phyloP scores from a whole-genome alignment of 2,113 vertebrate genomes.

The Macrotus californicus region DNA sequence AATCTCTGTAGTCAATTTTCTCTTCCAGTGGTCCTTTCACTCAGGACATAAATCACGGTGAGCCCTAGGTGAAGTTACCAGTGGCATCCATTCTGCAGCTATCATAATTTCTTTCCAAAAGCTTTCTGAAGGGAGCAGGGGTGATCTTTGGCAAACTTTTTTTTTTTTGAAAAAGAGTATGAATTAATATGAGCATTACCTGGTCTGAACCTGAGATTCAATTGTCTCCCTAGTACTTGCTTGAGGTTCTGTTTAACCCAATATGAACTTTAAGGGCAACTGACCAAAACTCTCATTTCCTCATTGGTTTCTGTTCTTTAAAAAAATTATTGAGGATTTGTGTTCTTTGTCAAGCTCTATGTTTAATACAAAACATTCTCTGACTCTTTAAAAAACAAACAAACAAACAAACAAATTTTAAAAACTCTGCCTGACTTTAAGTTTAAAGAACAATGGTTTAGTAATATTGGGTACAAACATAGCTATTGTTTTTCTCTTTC shows the following conservation, averaged over 20 bases:
- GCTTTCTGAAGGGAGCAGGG: background rate
- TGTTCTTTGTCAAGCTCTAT: slow-evolving; percentile 57
- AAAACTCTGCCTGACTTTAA: slow-evolving; percentile 59
- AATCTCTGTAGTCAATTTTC: background rate
- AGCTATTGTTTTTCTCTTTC: slow-evolving; percentile 77
- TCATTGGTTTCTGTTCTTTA: slow-evolving; percentile 29
- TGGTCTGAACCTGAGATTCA: background rate
- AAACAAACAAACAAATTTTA: slow-evolving; percentile 9
- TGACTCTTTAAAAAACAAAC: slow-evolving; percentile 57
- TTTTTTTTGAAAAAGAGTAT: background rate
- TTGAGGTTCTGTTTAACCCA: slow-evolving; percentile 33
- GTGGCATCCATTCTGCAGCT: background rate
- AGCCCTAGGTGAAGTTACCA: background rate
- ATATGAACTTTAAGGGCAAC: slow-evolving; percentile 48
- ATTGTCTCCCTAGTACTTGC: background rate
- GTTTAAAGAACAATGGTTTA: slow-evolving; percentile 68
- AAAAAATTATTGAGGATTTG: slow-evolving; percentile 46
- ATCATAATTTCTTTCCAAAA: background rate
- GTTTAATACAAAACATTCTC: slow-evolving; percentile 73
- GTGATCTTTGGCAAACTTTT: background rate
- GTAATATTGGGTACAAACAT: slow-evolving; percentile 76
- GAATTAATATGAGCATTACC: slow-evolving; percentile 1
- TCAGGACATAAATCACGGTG: background rate
- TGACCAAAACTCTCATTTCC: slow-evolving; percentile 45
- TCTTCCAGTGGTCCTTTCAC: background rate